phyloP scores from a whole-genome alignment of 2,888 invertebrate genomes.

The Acleris holmiana region DNA sequence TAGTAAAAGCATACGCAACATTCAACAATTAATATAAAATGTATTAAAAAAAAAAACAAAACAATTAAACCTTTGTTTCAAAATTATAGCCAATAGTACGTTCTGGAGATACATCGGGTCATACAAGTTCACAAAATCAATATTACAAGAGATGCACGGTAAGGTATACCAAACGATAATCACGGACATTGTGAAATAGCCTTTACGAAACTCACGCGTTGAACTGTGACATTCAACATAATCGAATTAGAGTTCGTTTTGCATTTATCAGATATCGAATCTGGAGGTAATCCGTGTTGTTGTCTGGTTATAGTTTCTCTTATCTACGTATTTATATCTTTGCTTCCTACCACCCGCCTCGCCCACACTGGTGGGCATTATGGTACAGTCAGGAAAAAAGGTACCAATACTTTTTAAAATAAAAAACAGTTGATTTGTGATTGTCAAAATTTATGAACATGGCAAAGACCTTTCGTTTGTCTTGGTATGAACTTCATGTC shows the following conservation, averaged over 20 bases:
- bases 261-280: constrained; percentile 51
- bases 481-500: background rate
- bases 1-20: too few relatives aligned
- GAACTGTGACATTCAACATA: constrained; percentile 64
- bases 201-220: constrained; percentile 44
- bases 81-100: too few relatives aligned
- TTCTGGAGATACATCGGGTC: too few relatives aligned
- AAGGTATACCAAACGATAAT: constrained; percentile 42
- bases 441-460: background rate
- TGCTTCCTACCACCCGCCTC: constrained; percentile 58
- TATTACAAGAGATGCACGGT: background rate
- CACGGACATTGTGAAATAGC: constrained; percentile 34
- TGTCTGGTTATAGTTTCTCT: constrained; percentile 49
- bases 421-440: background rate
- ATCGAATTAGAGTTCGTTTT: constrained; percentile 62
- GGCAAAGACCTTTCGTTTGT: background rate
- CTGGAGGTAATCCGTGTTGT: constrained; percentile 54
- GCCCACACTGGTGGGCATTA: constrained; percentile 39
- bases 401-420: background rate
- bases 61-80: too few relatives aligned
- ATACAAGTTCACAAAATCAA: too few relatives aligned
- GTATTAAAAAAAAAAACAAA: too few relatives aligned
- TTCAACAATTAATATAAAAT: too few relatives aligned
- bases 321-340: constrained; percentile 59
- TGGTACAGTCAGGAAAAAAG: background rate